Evolutionary conservation across 2,113 vertebrate species (phyloP).

Genomic region (Nyctibius bracteatus): DNA sequence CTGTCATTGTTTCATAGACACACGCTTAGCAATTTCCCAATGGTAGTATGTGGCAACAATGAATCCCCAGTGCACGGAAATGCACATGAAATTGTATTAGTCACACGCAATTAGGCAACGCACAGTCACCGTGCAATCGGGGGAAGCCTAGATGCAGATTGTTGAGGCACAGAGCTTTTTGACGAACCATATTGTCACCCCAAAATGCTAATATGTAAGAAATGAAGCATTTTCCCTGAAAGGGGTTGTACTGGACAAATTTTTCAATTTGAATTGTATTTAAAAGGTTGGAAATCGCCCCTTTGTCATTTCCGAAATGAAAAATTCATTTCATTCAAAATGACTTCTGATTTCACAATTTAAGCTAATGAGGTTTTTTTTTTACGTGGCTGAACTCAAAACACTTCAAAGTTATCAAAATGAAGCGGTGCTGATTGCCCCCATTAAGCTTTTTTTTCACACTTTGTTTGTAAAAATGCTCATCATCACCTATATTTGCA

Average conservation of each 20-base stretch:
- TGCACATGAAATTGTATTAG: conserved; percentile 66
- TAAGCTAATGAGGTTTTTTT: conserved; percentile 2
- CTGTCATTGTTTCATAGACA: conserved; percentile 54
- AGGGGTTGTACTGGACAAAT: neutral
- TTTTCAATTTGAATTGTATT: conserved; percentile 22
- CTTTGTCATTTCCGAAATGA: neutral
- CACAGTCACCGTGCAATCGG: conserved; percentile 37
- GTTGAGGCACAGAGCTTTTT: conserved; percentile 43
- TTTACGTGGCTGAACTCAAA: neutral
- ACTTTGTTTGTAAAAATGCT: neutral
- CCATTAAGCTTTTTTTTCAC: neutral
- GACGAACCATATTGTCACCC: conserved; percentile 13
- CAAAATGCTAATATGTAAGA: neutral
- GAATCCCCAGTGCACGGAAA: conserved; percentile 61
- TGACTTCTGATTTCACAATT: conserved; percentile 54
- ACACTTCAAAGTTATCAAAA: conserved; percentile 31
- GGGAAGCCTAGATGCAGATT: conserved; percentile 26
- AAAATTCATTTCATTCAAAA: conserved; percentile 38
- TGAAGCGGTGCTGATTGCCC: neutral
- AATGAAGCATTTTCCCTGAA: neutral
- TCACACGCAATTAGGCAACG: conserved; percentile 62
- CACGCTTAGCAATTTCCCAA: conserved; percentile 57
- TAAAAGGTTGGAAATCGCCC: conserved; percentile 1
- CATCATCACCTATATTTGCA: neutral
- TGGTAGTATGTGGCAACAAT: conserved; percentile 59